Evolutionary conservation across 2,113 vertebrate species (phyloP).

Genomic region (Anoplopoma fimbria): DNA sequence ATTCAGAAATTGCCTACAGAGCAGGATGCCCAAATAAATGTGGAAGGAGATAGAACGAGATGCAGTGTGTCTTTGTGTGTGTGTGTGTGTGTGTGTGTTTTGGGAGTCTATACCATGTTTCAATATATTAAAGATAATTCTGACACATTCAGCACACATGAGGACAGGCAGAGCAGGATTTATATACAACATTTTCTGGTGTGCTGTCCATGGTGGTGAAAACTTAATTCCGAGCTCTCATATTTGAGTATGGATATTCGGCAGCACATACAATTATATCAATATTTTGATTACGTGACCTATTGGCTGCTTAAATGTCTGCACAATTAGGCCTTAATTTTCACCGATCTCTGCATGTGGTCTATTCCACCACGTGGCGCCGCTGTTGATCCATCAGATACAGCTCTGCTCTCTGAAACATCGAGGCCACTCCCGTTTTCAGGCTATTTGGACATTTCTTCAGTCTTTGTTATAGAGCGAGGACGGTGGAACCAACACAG

Average conservation of each 20-base stretch:
- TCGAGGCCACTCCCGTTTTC: constrained; percentile 73
- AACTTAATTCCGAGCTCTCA: background rate
- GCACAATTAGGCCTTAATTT: background rate
- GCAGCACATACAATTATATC: background rate
- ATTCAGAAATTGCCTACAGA: background rate
- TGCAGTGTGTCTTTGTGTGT: background rate
- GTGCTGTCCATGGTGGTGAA: constrained; percentile 66
- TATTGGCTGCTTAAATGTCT: background rate
- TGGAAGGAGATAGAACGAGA: background rate
- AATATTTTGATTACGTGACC: background rate
- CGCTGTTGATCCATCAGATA: constrained; percentile 74
- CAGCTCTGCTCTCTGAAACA: background rate
- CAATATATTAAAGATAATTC: background rate
- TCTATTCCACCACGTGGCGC: constrained; percentile 59
- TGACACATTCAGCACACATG: constrained; percentile 24
- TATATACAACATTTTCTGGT: background rate
- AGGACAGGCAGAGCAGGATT: constrained; percentile 8
- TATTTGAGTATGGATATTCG: background rate
- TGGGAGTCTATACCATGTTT: no score
- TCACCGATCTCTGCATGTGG: background rate
- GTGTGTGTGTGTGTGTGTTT: background rate
- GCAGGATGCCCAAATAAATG: background rate
- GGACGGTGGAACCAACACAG: constrained; percentile 14
- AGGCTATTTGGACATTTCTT: constrained; percentile 12
- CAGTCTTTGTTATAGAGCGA: constrained; percentile 76